phyloP scores from a whole-genome alignment of 2,888 invertebrate genomes.

The Chrysina gloriosa region DNA sequence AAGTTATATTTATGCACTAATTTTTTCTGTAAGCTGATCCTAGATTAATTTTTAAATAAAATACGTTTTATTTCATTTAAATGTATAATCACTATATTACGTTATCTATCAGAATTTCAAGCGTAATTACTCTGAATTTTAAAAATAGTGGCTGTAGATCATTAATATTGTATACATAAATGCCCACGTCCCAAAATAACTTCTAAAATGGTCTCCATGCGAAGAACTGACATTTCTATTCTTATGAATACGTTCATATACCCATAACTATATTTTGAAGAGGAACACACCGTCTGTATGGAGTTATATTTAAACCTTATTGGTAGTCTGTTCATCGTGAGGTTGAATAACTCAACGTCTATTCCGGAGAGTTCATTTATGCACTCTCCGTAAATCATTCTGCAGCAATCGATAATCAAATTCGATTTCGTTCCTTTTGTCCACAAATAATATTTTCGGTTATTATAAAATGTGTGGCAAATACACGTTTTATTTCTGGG shows the following conservation, averaged over 20 bases:
- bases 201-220: background rate
- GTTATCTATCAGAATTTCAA: too few relatives aligned
- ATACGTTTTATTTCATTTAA: too few relatives aligned
- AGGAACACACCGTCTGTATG: background rate
- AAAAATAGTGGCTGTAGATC: background rate
- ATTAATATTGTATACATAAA: background rate
- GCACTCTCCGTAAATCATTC: too few relatives aligned
- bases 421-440: too few relatives aligned
- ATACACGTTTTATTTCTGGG: too few relatives aligned
- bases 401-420: too few relatives aligned
- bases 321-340: constrained; percentile 8
- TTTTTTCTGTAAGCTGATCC: too few relatives aligned
- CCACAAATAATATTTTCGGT: too few relatives aligned
- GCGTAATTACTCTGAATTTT: background rate
- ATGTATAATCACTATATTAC: too few relatives aligned
- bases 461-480: too few relatives aligned
- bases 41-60: too few relatives aligned
- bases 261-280: constrained; percentile 1
- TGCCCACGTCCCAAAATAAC: background rate
- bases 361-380: background rate
- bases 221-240: constrained; percentile 1
- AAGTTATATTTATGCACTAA: too few relatives aligned
- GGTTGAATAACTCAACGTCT: background rate
- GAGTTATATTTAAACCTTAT: constrained; percentile 15
- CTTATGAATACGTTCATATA: background rate